Evolutionary conservation across 2,797 vertebrate species (phyloP).

Genomic region (Hirundo rustica): DNA sequence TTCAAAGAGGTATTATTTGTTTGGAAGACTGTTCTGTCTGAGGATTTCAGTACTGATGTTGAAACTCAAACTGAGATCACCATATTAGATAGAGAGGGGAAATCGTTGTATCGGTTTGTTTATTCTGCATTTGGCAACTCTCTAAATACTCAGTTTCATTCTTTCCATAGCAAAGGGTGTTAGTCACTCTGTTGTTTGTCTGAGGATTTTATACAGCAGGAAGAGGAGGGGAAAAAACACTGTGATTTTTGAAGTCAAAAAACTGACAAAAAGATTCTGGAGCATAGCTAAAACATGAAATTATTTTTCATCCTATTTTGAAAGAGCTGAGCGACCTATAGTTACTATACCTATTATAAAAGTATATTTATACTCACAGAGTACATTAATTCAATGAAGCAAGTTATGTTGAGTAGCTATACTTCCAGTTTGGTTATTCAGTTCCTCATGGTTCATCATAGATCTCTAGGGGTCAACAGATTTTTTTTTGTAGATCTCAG

Average conservation of each 20-base stretch:
- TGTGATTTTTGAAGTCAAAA: neutral
- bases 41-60: conserved; percentile 15
- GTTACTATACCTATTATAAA: neutral
- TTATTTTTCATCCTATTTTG: neutral
- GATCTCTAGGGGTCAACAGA: neutral
- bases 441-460: neutral
- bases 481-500: neutral
- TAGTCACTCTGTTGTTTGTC: conserved; percentile 55
- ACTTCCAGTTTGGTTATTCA: neutral
- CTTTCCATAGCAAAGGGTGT: conserved; percentile 49
- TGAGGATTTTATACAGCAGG: conserved; percentile 11
- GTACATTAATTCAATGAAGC: neutral
- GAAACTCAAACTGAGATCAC: conserved; percentile 46
- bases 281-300: neutral
- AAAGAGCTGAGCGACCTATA: neutral
- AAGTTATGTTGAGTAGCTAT: neutral
- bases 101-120: conserved; percentile 49
- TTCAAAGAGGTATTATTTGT: neutral
- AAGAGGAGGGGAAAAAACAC: neutral
- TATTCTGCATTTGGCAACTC: conserved; percentile 45
- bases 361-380: neutral
- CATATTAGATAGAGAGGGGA: neutral
- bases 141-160: conserved; percentile 43
- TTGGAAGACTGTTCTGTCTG: neutral
- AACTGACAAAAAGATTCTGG: neutral